Base-by-base conservation (phyloP, 1,140 invertebrate species). In the Leptoteleia sp. region DNA sequence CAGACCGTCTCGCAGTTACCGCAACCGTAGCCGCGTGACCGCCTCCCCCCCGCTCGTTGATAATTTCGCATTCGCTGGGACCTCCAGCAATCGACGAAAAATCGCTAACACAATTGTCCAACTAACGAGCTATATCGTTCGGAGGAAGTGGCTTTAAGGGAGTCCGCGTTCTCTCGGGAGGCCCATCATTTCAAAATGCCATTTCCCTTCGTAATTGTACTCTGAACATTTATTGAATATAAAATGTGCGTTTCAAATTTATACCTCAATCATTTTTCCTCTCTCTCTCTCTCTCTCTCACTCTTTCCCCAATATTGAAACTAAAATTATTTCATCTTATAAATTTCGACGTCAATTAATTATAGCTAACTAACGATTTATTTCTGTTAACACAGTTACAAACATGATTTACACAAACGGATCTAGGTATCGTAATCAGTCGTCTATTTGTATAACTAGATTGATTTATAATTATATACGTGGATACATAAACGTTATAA, bases 11-110 rank as follows among this genome's bases (percentile, higher is more conserved):
- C 72, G 72, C 64, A 37, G 62, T 71, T 76, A 61, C 47, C 71
- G 72, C 73, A 70, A 77, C 75, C 75, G 55, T 67, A 71, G 61
- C 64, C 70, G 67, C 65, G 70, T 78, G 67, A 81, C 75, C 55
- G 48, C n/a, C n/a, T n/a, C n/a, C n/a, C 29, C 42, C 57, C 27
- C 19, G 55, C 54, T 67, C 33, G 61, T 61, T 72, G 50, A 62
- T 73, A 59, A 81, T 78, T 81, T 81, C 15, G 52, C 59, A 71
- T 45, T 65, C 27, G 64, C 57, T 73, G 45, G 47, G 54, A 54
- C 50, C 62, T 25, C 38, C 33, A 6, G 42, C 64, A 79, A 75
- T 71, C 70, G 65, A 75, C 61, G 54, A 81, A 81, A 81, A 81
- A 81, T 75, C 48, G 37, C 33, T 75, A 81, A 81, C 47, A 17